These are phyloP conservation scores for Callaeas wilsoni DNA, from an alignment of 2,113 vertebrate genomes.

Conservation along the genomic window DNA sequence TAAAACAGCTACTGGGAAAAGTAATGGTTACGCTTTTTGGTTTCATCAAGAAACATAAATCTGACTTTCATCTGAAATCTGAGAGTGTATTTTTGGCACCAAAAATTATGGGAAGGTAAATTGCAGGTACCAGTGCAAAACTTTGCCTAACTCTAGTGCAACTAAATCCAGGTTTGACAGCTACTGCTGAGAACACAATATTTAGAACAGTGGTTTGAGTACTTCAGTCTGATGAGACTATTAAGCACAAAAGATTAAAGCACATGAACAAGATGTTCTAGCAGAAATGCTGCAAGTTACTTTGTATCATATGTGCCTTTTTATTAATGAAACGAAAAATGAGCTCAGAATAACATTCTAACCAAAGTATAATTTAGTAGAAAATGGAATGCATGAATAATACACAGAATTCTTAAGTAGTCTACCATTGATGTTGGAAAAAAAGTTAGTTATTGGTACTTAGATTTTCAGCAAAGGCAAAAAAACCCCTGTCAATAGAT, in stretches of 20 bases:
- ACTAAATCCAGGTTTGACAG: not conserved
- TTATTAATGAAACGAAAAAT: not conserved
- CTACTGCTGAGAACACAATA: not conserved
- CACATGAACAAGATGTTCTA: not conserved
- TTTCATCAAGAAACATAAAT: not conserved
- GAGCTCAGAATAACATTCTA: not conserved
- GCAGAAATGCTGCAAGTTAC: not conserved
- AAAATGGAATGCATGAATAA: slow-evolving; percentile 28
- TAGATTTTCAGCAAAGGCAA: not conserved
- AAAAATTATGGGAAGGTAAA: not conserved
- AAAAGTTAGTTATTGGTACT: not conserved
- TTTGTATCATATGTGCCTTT: not conserved
- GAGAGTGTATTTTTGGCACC: not conserved
- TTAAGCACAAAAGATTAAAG: not conserved
- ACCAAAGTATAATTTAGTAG: slow-evolving; percentile 5
- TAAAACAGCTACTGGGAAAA: not conserved
- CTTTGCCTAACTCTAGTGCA: not conserved
- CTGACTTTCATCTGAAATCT: not conserved
- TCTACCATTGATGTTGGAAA: not conserved
- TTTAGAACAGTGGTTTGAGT: not conserved
- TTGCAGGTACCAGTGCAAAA: not conserved
- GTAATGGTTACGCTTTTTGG: not conserved
- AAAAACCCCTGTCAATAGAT: not conserved
- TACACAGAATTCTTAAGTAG: not conserved
- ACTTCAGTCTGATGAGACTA: not conserved